Base-by-base conservation (phyloP, 1,140 invertebrate genomes). In the Bombus haemorrhoidalis region DNA sequence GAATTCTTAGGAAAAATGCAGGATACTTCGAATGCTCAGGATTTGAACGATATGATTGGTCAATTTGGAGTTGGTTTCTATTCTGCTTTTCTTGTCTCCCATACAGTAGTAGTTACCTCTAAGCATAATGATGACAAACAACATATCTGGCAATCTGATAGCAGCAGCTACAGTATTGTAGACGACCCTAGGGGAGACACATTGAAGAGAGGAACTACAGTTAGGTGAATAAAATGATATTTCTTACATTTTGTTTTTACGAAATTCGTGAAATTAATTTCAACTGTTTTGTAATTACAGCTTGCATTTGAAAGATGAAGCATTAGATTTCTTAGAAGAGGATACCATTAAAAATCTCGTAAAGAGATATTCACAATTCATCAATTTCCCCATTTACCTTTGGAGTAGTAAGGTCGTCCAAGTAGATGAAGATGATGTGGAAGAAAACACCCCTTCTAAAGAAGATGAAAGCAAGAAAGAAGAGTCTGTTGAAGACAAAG, bases 61-160 rank as follows among this genome's bases (percentile, higher is more conserved):
- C 98, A 99, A 95, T 99, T 99, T 95, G 99, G 99, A 95, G 99
- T 99, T 91, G 99, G 99, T 72, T 99, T 99, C 95, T 99, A 99
- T 93, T 99, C 99, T 0, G 97, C 99, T 9, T 99, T 99, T 95
- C 96, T 99, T 87, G 98, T 99, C 68, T 98, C 98, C 10, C 98
- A 98, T 91, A 96, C 95, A 89, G 98, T 99, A 59, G 96, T 98
- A 69, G 99, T 99, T 1, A 99, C 98, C 1, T 98, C 98, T 0
- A 99, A 99, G 94, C 97, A 99, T 94, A 99, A 99, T 93, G 97
- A 98, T 92, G 99, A 99, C 95, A 96, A 97, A 86, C 99, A 99
- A 95, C 97, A 99, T 93, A 98, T 99, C 86, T 99, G 99, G 99
- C 99, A 99, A 94, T 99, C 99, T 15, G 98, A 99, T 95, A 98